These are phyloP conservation scores for Gortyna flavago DNA, from an alignment of 2,888 invertebrate species.

Conservation along the genomic window DNA sequence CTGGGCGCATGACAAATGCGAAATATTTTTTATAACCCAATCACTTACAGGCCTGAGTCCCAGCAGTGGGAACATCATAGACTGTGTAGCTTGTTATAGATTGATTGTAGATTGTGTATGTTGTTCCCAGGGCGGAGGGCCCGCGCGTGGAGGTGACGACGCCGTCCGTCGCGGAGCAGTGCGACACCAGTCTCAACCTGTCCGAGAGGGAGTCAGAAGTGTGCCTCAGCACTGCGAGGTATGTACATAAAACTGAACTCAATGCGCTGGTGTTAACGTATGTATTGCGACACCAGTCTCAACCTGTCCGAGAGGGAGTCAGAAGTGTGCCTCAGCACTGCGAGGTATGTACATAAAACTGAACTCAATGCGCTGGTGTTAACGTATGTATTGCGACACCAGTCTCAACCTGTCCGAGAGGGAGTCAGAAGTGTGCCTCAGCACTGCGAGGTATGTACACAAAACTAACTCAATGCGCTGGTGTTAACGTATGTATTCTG, in stretches of 20 bases:
- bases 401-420: constrained; percentile 78
- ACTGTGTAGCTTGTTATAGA: too few relatives aligned
- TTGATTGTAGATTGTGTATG: too few relatives aligned
- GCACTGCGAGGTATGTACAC: constrained; percentile 74
- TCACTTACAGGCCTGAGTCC: too few relatives aligned
- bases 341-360: constrained; percentile 69
- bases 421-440: constrained; percentile 80
- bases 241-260: not conserved
- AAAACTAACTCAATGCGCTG: too few relatives aligned
- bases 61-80: too few relatives aligned
- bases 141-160: constrained; percentile 61
- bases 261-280: too few relatives aligned
- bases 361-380: too few relatives aligned
- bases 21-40: too few relatives aligned
- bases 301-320: constrained; percentile 80
- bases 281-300: constrained; percentile 63
- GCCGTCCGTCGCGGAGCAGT: constrained; percentile 45
- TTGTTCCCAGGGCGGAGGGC: constrained; percentile 41
- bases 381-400: not conserved
- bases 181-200: constrained; percentile 76
- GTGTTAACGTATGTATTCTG: not conserved
- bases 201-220: constrained; percentile 80
- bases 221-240: constrained; percentile 80
- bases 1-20: too few relatives aligned
- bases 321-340: constrained; percentile 77